Evolutionary conservation across 2,888 invertebrate species (phyloP), one percentile per base, ranked within the genome.

Genomic region (Zelleria hepariella): DNA sequence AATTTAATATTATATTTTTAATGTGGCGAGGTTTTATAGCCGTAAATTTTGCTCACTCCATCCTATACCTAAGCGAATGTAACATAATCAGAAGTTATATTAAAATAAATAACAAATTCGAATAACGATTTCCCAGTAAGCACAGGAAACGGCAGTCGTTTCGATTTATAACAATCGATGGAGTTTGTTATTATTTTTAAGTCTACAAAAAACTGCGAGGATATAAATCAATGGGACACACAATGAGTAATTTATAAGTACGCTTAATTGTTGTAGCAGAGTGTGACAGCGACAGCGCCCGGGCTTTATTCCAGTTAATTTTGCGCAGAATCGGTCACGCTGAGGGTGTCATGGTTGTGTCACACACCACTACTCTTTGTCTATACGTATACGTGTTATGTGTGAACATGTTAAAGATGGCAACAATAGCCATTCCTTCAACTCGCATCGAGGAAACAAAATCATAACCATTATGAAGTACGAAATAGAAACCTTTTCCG

Each of bases 171-270:
- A 75, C 75, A 72, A 71, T 72, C 74, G 78, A 78, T 73, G 77
- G 79, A 78, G 79, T 80, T 86, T 85, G 84, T 77, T 84, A 86
- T 84, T 86, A 86, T 86, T 77, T 81, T 78, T 78, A 79, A 77
- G 7, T 21, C 55, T 4, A 21, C 72, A 80, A 83, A 84, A 78
- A 73, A 71, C 72, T 74, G 74, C 73, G 71, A 77, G 7, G 73
- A 74, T 77, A 80, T 80, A 83, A 78, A 81, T 82, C 75, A 74
- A 68, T 70, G 74, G 76, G 73, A 75, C 76, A 83, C 73, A 75
- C 76, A 83, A 79, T 78, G 73, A 68, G 75, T 76, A 77, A 80
- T 81, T 79, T 85, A 84, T 82, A 78, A 77, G 73, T 73, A 67
- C 68, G 70, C 73, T 82, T 82, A 80, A 82, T 82, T 84, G 82